Evolutionary conservation across 53 echinoderm and acorn worm genomes (phyloP).

Genomic region (Temnopleurus reevesii): DNA sequence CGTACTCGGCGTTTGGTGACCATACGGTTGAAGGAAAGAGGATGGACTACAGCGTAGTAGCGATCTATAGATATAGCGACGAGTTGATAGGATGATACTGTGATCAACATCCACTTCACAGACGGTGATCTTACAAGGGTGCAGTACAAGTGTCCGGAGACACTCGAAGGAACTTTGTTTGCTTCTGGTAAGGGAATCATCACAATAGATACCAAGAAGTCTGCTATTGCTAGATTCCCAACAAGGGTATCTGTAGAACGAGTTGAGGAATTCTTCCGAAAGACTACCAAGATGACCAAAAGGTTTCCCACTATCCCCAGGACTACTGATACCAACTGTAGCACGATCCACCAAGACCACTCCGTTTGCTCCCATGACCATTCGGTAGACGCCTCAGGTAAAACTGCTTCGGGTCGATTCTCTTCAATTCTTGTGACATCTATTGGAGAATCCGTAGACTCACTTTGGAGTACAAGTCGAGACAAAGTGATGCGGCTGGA

Average conservation of each 20-base stretch:
- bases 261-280: conserved; percentile 9
- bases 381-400: background rate
- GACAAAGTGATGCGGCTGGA: background rate
- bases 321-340: background rate
- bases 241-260: background rate
- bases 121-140: background rate
- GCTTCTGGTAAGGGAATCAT: background rate
- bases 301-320: background rate
- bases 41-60: background rate
- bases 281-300: background rate
- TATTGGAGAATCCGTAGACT: background rate
- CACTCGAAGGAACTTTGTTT: background rate
- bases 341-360: background rate
- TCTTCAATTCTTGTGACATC: background rate
- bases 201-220: background rate
- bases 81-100: background rate
- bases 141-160: background rate
- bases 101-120: background rate
- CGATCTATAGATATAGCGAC: background rate
- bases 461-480: background rate
- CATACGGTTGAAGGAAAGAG: background rate
- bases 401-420: too few relatives aligned
- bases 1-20: background rate
- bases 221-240: background rate
- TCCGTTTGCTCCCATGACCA: background rate